Conservation (phyloP, 2,797 vertebrate genomes). For the Aldrovandia affinis region DNA sequence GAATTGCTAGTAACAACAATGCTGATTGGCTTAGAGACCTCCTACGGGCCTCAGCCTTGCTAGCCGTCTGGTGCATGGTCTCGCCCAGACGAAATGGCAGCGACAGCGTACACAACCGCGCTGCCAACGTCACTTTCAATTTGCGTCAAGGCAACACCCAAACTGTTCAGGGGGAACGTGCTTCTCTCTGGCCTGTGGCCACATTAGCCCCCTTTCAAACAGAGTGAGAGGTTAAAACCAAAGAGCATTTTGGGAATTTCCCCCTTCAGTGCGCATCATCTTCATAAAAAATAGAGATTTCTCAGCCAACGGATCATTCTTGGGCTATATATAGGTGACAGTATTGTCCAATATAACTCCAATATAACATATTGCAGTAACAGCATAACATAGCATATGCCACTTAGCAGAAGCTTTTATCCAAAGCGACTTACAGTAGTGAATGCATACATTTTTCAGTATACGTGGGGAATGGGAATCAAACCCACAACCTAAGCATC, state of each 20-base stretch:
- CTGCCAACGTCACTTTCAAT: constrained; percentile 37
- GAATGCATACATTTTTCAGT: too few relatives aligned
- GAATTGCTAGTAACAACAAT: too few relatives aligned
- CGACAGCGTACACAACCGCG: constrained; percentile 28
- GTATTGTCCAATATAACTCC: neutral
- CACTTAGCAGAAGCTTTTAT: too few relatives aligned
- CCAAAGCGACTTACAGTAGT: too few relatives aligned
- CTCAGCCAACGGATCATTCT: neutral
- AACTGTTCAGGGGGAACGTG: neutral
- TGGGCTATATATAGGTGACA: neutral
- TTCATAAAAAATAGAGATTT: neutral
- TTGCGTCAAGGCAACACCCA: constrained; percentile 28
- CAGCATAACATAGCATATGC: too few relatives aligned
- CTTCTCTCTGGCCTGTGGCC: neutral
- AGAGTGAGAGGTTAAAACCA: neutral
- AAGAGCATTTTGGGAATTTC: neutral
- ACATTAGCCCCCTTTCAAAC: neutral
- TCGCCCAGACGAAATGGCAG: constrained; percentile 41
- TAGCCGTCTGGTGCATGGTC: constrained; percentile 61
- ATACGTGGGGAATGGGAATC: too few relatives aligned
- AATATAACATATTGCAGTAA: too few relatives aligned
- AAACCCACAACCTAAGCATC: too few relatives aligned
- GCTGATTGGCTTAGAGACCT: constrained; percentile 65
- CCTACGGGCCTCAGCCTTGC: constrained; percentile 51
- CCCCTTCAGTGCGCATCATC: neutral